Conservation (phyloP, 30 jellyfish, hydroid and myxozoan genomes). For the Mastigias papua region DNA sequence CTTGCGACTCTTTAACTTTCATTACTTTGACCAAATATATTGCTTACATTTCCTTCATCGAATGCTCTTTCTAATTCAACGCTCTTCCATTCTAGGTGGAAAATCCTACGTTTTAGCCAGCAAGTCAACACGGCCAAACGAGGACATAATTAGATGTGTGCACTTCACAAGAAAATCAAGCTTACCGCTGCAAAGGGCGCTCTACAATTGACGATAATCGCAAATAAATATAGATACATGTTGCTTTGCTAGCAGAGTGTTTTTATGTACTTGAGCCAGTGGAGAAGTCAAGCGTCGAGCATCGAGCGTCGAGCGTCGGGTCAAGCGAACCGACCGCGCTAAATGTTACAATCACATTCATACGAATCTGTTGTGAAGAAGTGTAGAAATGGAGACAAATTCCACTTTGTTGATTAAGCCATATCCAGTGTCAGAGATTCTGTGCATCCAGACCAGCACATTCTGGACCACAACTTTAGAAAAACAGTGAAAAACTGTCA, state of each 20-base stretch:
- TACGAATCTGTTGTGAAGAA: too few species aligned
- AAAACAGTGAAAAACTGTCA: too few species aligned
- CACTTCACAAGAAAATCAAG: conserved; percentile 8
- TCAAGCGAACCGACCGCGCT: too few species aligned
- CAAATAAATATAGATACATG: not conserved
- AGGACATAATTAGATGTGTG: conserved; percentile 4
- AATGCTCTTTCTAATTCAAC: conserved; percentile 69
- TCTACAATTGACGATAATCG: not conserved
- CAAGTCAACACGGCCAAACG: conserved; percentile 22
- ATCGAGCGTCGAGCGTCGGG: too few species aligned
- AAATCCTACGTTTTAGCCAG: conserved; percentile 56
- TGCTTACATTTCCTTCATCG: conserved; percentile 28
- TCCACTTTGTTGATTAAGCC: too few species aligned
- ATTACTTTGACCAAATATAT: conserved; percentile 49
- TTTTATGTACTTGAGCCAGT: too few species aligned
- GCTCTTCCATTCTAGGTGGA: conserved; percentile 45
- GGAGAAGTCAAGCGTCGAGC: too few species aligned
- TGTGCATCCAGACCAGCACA: too few species aligned
- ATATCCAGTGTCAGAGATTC: too few species aligned
- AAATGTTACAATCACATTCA: too few species aligned
- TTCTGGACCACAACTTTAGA: too few species aligned
- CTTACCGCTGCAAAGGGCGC: conserved; percentile 21
- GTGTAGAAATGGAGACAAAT: too few species aligned
- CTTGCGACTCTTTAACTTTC: conserved; percentile 59
- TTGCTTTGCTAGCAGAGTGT: conserved; percentile 18